Conservation (phyloP, 2,113 vertebrate genomes). For the Agapornis roseicollis region DNA sequence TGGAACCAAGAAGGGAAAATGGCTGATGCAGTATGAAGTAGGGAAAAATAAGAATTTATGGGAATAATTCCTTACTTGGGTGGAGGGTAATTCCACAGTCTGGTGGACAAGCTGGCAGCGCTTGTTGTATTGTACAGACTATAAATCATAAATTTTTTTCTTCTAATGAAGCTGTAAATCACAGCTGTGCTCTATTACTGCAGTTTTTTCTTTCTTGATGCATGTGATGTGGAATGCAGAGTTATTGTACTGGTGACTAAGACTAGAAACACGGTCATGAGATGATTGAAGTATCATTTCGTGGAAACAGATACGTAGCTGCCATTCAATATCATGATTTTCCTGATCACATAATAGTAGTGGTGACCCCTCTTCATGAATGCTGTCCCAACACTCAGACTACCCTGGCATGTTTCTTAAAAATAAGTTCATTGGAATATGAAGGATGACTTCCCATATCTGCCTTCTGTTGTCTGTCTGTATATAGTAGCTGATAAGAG, state of each 20-base stretch:
- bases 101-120: constrained; percentile 51
- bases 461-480: neutral
- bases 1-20: constrained; percentile 30
- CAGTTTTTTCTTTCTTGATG: neutral
- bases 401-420: neutral
- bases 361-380: neutral
- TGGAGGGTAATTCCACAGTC: constrained; percentile 59
- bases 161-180: constrained; percentile 66
- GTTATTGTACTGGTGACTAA: neutral
- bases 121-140: constrained; percentile 46
- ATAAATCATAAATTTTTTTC: constrained; percentile 63
- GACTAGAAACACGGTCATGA: neutral
- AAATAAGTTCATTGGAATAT: neutral
- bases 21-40: neutral
- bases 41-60: constrained; percentile 7
- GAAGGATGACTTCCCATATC: neutral
- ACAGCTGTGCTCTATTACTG: neutral
- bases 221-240: neutral
- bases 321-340: neutral
- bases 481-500: neutral
- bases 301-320: neutral
- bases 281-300: neutral
- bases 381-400: neutral
- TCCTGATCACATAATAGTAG: neutral
- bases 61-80: constrained; percentile 45